Conservation (phyloP, 2,113 vertebrate species). For the Alexandromys fortis region DNA sequence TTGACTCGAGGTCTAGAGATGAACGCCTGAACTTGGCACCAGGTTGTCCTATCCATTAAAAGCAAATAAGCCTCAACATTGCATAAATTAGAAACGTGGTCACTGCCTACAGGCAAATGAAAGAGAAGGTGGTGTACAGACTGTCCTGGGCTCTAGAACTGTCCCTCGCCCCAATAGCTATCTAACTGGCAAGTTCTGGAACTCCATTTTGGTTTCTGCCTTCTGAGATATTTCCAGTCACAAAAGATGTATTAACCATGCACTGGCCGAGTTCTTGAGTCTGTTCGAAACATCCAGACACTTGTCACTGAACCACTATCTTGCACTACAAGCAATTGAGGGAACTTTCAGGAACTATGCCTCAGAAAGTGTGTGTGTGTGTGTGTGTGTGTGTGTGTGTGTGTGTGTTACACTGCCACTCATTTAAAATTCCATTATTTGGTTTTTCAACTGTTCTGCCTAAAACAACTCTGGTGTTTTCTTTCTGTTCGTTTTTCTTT, state of each 20-base stretch:
- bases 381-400: neutral
- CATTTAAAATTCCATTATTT: conserved; percentile 12
- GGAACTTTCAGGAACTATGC: neutral
- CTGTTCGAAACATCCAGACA: neutral
- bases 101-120: neutral
- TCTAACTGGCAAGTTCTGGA: conserved; percentile 18
- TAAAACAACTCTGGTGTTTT: neutral
- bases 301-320: conserved; percentile 18
- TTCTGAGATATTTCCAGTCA: neutral
- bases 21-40: conserved; percentile 26
- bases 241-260: neutral
- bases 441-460: neutral
- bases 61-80: conserved; percentile 5
- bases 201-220: conserved; percentile 23
- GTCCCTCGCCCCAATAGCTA: neutral
- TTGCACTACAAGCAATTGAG: neutral
- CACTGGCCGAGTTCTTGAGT: neutral
- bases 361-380: neutral
- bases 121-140: neutral
- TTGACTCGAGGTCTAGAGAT: neutral
- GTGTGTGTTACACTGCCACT: neutral
- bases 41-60: conserved; percentile 42
- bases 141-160: neutral
- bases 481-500: neutral
- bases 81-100: conserved; percentile 12